Evolutionary conservation across 2,888 invertebrate species (phyloP).

Genomic region (Amphipyra berbera): DNA sequence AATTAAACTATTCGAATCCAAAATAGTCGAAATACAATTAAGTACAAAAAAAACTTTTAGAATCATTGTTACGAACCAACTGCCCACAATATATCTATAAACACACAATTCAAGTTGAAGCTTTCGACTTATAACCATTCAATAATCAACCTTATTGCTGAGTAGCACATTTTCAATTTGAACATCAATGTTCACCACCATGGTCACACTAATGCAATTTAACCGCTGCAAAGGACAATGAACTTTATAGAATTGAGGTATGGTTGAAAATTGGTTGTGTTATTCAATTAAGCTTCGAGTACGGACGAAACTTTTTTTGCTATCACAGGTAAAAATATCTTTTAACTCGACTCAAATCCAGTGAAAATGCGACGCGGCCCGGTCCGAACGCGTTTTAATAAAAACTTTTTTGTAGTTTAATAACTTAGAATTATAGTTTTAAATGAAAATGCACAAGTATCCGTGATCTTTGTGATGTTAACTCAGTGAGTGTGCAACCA

Average conservation of each 20-base stretch:
- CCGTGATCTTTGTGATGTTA: conserved; percentile 42
- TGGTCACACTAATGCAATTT: conserved; percentile 77
- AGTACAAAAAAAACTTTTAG: conserved; percentile 73
- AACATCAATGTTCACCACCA: conserved; percentile 52
- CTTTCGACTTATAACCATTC: conserved; percentile 57
- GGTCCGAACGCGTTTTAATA: conserved; percentile 63
- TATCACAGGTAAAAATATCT: conserved; percentile 88
- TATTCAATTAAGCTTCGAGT: conserved; percentile 63
- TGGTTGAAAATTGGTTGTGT: conserved; percentile 47
- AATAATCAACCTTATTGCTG: conserved; percentile 46
- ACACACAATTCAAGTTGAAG: conserved; percentile 71
- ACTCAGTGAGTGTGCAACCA: conserved; percentile 61
- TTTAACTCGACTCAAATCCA: conserved; percentile 73
- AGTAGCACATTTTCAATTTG: conserved; percentile 47
- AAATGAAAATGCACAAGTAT: conserved; percentile 52
- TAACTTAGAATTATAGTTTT: conserved; percentile 55
- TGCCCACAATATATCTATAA: conserved; percentile 82
- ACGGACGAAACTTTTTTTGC: conserved; percentile 79
- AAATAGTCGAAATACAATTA: conserved; percentile 32
- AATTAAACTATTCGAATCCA: conserved; percentile 27
- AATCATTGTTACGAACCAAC: conserved; percentile 79
- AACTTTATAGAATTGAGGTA: conserved; percentile 1
- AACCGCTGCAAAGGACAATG: conserved; percentile 35
- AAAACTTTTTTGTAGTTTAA: conserved; percentile 43
- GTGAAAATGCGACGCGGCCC: conserved; percentile 80